A percentile compares a stretch with the other conserved stretches of the same genome.
Evolutionary conservation across 2,797 vertebrate genomes (phyloP).

Genomic region (Pogonophryne albipinna): DNA sequence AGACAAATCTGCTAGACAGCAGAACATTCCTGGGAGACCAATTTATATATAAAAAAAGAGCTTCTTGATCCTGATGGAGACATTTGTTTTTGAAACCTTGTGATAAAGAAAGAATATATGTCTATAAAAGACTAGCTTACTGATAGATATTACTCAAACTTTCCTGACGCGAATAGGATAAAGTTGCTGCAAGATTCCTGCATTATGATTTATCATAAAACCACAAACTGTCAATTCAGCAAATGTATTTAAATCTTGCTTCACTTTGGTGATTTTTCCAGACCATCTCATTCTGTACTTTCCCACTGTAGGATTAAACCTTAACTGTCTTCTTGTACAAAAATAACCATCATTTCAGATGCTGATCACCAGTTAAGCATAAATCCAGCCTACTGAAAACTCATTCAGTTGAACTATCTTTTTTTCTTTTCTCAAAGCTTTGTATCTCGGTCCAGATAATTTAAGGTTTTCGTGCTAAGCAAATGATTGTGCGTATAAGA

Average conservation of each 20-base stretch:
- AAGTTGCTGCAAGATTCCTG: slow-evolving; percentile 4
- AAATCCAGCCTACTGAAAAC: slow-evolving; percentile 27
- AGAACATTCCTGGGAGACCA: not conserved
- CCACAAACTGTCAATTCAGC: not conserved
- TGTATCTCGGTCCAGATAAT: slow-evolving; percentile 29
- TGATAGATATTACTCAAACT: not conserved
- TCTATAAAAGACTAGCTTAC: not conserved
- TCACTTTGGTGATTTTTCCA: slow-evolving; percentile 20
- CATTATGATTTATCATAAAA: slow-evolving; percentile 4
- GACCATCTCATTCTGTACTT: slow-evolving; percentile 15
- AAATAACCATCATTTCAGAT: slow-evolving; percentile 25
- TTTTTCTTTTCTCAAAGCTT: slow-evolving; percentile 31
- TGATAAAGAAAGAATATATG: slow-evolving; percentile 27
- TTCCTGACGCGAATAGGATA: not conserved
- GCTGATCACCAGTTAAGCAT: slow-evolving; percentile 29
- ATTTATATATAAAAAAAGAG: not conserved
- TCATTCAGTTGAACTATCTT: slow-evolving; percentile 27
- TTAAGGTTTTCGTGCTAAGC: slow-evolving; percentile 31
- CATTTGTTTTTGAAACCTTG: slow-evolving; percentile 54
- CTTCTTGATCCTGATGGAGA: slow-evolving; percentile 37
- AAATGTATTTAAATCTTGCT: slow-evolving; percentile 11
- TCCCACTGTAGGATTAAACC: not conserved
- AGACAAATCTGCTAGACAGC: slow-evolving; percentile 13
- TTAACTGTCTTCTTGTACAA: slow-evolving; percentile 3
- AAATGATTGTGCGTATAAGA: slow-evolving; percentile 10